Evolutionary conservation across 2,113 vertebrate genomes (phyloP).

Genomic region (Lanius ludovicianus): DNA sequence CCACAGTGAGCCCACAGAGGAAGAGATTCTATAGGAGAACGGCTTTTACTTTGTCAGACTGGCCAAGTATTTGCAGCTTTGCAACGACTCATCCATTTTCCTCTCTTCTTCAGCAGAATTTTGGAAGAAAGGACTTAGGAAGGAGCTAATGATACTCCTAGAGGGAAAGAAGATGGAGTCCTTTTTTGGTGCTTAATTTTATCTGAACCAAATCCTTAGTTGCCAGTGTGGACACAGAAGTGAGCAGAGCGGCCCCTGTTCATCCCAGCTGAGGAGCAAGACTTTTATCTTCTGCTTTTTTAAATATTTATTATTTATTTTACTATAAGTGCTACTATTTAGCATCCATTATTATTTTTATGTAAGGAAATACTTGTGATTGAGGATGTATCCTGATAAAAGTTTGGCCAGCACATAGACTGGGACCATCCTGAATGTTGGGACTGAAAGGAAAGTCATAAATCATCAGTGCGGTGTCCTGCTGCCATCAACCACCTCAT

Average conservation of each 20-base stretch:
- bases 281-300: background rate
- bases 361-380: background rate
- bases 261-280: background rate
- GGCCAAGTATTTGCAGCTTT: constrained; percentile 51
- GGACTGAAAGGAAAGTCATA: background rate
- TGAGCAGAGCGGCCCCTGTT: background rate
- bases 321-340: background rate
- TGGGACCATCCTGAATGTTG: background rate
- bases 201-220: background rate
- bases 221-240: background rate
- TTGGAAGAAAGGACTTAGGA: constrained; percentile 20
- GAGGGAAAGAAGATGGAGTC: background rate
- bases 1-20: background rate
- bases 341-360: background rate
- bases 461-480: background rate
- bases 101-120: constrained; percentile 32
- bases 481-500: background rate
- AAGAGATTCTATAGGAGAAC: constrained; percentile 26
- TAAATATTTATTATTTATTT: background rate
- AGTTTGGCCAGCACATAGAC: background rate
- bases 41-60: background rate
- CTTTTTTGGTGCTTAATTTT: background rate
- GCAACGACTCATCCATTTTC: constrained; percentile 43
- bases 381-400: background rate
- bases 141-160: background rate